Evolutionary conservation across 2,113 vertebrate species (phyloP), one percentile per base, ranked within the genome.

Genomic region (Festucalex cinctus): DNA sequence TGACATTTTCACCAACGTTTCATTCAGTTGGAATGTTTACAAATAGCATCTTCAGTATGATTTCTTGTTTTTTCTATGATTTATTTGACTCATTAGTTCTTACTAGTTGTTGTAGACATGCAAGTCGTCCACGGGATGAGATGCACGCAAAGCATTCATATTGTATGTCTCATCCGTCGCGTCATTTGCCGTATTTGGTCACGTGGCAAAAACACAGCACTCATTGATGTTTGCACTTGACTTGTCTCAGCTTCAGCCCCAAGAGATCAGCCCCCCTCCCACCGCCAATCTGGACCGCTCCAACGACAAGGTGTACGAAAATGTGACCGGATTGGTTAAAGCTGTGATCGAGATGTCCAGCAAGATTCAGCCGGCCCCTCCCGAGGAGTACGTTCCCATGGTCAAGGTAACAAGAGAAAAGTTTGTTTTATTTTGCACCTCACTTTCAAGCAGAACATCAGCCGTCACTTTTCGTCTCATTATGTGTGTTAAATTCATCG

Each of bases 271-370:
- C 78, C 95, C 97, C 1, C 97, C 95, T 1, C 97, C 97, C 28
- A 99, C 97, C 0, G 97, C 97, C 83, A 98, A 99, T 71, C 86
- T 99, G 87, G 97, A 99, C 82, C 95, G 97, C 60, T 98, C 97
- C 70, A 98, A 96, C 0, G 97, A 99, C 92, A 97, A 95, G 77
- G 97, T 99, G 57, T 99, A 99, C 2, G 97, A 99, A 88, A 97
- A 99, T 0, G 97, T 99, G 63, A 99, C 97, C 0, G 97, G 95
- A 58, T 82, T 99, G 89, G 97, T 99, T 73, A 99, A 98, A 72
- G 97, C 97, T 0, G 97, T 99, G 77, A 98, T 99, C 16, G 97
- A 99, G 80, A 99, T 99, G 97, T 99, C 97, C 35, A 98, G 97
- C 73, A 99, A 94, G 78, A 98, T 99, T 74, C 97, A 99, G 80